phyloP scores from a whole-genome alignment of 2,888 invertebrate species.

The Lepidocyrtinus sp. region DNA sequence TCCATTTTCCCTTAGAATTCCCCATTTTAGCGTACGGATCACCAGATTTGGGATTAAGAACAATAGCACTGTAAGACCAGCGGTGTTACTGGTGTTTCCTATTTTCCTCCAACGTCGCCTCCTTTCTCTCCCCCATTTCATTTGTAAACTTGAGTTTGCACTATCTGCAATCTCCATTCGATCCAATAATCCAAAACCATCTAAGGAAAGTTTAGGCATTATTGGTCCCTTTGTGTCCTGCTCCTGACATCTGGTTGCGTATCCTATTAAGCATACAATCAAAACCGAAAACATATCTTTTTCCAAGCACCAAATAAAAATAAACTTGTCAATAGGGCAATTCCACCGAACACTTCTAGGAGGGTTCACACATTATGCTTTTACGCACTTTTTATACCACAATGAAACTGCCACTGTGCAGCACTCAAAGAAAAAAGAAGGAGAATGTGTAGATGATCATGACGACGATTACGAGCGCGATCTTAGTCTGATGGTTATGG shows the following conservation, averaged over 20 bases:
- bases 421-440: neutral
- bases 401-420: neutral
- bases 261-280: neutral
- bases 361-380: neutral
- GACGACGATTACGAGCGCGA: slow-evolving; percentile 25
- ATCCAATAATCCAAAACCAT: no score
- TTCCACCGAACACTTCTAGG: neutral
- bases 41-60: slow-evolving; percentile 42
- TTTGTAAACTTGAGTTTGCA: no score
- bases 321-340: slow-evolving; percentile 8
- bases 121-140: no score
- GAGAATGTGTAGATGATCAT: neutral
- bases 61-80: no score
- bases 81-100: no score
- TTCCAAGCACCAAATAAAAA: neutral
- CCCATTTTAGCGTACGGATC: neutral
- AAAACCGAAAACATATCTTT: slow-evolving; percentile 5
- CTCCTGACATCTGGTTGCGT: no score
- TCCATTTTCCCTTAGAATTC: neutral
- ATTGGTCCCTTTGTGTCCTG: no score
- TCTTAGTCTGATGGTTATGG: slow-evolving; percentile 25
- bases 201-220: no score
- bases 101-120: no score
- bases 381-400: neutral
- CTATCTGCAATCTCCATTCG: no score